Evolutionary conservation across 1,140 invertebrate genomes (phyloP).

Genomic region (Sitophilus oryzae): DNA sequence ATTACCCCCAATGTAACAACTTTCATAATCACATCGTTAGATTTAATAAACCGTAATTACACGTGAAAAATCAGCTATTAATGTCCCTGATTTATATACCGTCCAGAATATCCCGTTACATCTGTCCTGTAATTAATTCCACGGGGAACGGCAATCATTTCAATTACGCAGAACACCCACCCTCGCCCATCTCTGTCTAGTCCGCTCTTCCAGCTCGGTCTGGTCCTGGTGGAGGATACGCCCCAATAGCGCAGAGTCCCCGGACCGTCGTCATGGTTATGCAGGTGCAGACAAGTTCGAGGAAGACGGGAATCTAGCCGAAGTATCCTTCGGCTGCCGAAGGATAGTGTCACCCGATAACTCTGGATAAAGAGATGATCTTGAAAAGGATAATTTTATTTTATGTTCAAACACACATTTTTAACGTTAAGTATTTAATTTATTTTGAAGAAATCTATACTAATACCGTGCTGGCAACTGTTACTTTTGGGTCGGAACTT

Average conservation of each 20-base stretch:
- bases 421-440: no score
- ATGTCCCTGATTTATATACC: slow-evolving; percentile 35
- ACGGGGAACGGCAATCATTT: slow-evolving; percentile 40
- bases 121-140: slow-evolving; percentile 42
- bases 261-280: slow-evolving; percentile 18
- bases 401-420: no score
- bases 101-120: slow-evolving; percentile 31
- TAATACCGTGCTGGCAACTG: no score
- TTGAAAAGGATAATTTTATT: no score
- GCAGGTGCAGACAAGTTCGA: no score
- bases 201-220: slow-evolving; percentile 6
- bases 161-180: slow-evolving; percentile 31
- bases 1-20: neutral
- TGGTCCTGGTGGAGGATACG: slow-evolving; percentile 8
- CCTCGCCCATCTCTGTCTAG: neutral
- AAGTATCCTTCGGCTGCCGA: no score
- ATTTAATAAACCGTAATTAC: slow-evolving; percentile 32
- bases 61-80: slow-evolving; percentile 34
- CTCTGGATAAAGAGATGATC: no score
- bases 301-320: no score
- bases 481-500: no score
- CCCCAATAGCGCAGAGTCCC: slow-evolving; percentile 14
- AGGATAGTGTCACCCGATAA: no score
- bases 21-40: slow-evolving; percentile 25
- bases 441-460: no score